Percentiles rank a stretch among this genome's conserved stretches.
Conservation (phyloP, 2,797 vertebrate genomes). For the Glossophaga mutica region DNA sequence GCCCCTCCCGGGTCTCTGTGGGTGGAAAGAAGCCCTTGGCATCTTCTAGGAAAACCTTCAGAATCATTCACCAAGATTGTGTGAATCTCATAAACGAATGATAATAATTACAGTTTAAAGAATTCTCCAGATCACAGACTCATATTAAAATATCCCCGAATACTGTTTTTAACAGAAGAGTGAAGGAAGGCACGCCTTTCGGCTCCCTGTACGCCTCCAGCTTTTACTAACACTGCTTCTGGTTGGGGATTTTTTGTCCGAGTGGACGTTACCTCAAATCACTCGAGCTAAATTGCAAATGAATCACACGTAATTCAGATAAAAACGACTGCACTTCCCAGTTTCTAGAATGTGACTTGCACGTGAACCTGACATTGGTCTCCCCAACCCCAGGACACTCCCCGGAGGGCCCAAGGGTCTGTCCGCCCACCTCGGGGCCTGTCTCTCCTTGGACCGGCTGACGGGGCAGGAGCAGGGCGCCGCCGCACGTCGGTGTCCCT, state of each 20-base stretch:
- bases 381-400: neutral
- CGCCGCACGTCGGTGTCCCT: neutral
- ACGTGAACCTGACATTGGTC: neutral
- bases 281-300: neutral
- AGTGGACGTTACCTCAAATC: neutral
- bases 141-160: neutral
- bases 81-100: neutral
- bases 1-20: neutral
- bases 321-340: neutral
- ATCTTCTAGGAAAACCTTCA: neutral
- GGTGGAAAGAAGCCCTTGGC: neutral
- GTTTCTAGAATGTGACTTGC: constrained; percentile 10
- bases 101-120: neutral
- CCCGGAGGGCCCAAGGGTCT: neutral
- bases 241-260: neutral
- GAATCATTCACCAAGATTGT: neutral
- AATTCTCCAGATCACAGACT: neutral
- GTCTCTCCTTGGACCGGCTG: neutral
- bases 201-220: accelerated
- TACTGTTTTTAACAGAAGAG: neutral
- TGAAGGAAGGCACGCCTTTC: neutral
- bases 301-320: neutral
- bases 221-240: neutral
- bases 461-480: neutral
- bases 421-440: neutral